Evolutionary conservation across 2,888 invertebrate species (phyloP).

Genomic region (Sarcophaga rosellei): DNA sequence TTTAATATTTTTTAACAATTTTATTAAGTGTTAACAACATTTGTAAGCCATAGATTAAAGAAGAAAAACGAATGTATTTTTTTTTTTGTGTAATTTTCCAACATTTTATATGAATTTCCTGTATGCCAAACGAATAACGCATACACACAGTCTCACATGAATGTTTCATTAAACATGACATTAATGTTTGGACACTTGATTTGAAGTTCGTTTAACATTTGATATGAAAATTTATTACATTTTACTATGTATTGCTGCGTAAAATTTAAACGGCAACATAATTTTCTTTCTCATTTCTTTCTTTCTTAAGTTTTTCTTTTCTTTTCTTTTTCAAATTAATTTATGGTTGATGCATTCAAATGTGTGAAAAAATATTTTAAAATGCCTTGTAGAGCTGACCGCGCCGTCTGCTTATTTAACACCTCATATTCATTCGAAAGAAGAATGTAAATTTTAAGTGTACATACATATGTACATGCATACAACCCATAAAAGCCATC

Average conservation of each 20-base stretch:
- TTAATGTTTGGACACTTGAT: conserved; percentile 51
- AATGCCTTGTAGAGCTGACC: not conserved
- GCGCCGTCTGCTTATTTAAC: conserved; percentile 37
- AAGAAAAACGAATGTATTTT: not conserved
- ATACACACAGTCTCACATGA: not conserved
- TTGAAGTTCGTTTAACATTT: conserved; percentile 25
- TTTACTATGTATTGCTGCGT: conserved; percentile 3
- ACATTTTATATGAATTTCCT: conserved; percentile 16
- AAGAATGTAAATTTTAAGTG: not conserved
- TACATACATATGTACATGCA: not conserved
- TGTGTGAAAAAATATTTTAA: conserved; percentile 48
- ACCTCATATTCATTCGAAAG: conserved; percentile 20
- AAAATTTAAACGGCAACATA: conserved; percentile 40
- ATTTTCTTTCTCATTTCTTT: conserved; percentile 2
- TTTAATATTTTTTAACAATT: no score
- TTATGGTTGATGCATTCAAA: conserved; percentile 45
- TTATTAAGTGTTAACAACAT: no score
- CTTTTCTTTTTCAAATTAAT: conserved; percentile 38
- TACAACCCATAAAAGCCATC: conserved; percentile 10
- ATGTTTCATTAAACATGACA: conserved; percentile 60
- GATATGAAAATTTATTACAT: conserved; percentile 35
- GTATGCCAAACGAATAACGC: conserved; percentile 12
- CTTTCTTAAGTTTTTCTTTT: conserved; percentile 16
- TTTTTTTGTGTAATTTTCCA: not conserved
- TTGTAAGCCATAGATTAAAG: not conserved